Evolutionary conservation across 2,113 vertebrate species (phyloP).

Genomic region (Myotis brandtii): DNA sequence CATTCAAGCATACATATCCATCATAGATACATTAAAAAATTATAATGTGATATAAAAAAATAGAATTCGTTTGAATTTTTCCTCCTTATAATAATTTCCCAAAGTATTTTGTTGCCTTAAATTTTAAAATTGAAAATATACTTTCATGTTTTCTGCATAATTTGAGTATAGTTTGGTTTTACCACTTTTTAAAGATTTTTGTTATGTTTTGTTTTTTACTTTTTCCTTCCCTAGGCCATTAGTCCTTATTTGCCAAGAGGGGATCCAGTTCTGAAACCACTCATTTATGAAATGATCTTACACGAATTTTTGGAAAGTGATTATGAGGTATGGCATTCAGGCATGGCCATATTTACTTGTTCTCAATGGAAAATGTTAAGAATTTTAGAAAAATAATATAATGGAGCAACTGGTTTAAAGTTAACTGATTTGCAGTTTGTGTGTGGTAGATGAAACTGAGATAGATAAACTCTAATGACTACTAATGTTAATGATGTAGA

Average conservation of each 20-base stretch:
- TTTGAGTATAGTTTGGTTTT: not conserved
- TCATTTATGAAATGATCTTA: constrained; percentile 99
- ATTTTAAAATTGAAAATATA: not conserved
- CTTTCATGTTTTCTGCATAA: not conserved
- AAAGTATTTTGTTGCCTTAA: not conserved
- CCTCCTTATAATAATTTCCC: not conserved
- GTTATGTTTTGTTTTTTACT: not conserved
- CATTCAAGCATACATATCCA: not conserved
- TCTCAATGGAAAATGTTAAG: not conserved
- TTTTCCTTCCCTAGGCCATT: constrained; percentile 89
- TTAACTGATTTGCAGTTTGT: not conserved
- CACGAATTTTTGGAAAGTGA: constrained; percentile 98
- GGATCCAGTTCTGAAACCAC: constrained; percentile 95
- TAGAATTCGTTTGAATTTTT: constrained; percentile 30
- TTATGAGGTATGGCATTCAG: constrained; percentile 90
- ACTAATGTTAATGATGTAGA: not conserved
- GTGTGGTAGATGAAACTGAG: not conserved
- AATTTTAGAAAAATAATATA: not conserved
- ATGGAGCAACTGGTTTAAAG: not conserved
- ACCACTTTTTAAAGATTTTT: not conserved
- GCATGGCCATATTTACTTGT: not conserved
- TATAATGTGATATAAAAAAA: not conserved
- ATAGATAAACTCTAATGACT: not conserved
- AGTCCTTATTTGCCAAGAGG: constrained; percentile 97
- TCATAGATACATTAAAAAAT: not conserved